Evolutionary conservation across 2,888 invertebrate species (phyloP), one percentile per base, ranked within the genome.

Genomic region (Drepanosiphum platanoidis): DNA sequence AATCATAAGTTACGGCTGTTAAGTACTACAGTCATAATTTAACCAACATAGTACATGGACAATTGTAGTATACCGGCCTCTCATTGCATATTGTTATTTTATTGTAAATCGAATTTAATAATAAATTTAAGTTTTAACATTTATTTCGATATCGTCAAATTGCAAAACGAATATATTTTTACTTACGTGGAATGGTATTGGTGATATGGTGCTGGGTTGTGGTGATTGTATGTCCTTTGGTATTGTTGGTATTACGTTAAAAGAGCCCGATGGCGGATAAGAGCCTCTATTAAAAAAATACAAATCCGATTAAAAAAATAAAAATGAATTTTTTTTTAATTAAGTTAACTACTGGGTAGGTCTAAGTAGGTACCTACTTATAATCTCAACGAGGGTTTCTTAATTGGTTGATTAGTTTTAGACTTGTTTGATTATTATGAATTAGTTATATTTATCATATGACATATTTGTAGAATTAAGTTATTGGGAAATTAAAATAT

Each of bases 101-200:
- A 42, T 18, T 52, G 22, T 52, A 52, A 52, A 5, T 52, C 22
- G 22, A 52, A 52, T 52, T 22, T 52, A 52, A 52, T 52, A 52
- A 42, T 13, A 8, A 18, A 52, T 52, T 22, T 52, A 5, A 36
- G 34, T 27, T 64, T 36, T 36, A 36, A 13, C 52, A 83, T 58
- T 42, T 1, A 22, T 27, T 71, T 42, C 4, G 18, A 70, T 74
- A 74, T 52, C 5, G 15, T 22, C 22, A 58, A 61, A 36, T 13
- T 42, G 13, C 13, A 42, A 36, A 36, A 72, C 18, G n/a, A 30
- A 72, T 42, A 39, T 18, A 27, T 34, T 61, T 13, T 66, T 72
- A 90, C 92, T 92, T 91, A 94, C 95, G 90, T 93, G 93, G 90
- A 93, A 94, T 87, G 94, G 92, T 87, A 89, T 89, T 68, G 91